Base-by-base conservation (phyloP, 2,113 vertebrate species). In the Clinocottus analis region DNA sequence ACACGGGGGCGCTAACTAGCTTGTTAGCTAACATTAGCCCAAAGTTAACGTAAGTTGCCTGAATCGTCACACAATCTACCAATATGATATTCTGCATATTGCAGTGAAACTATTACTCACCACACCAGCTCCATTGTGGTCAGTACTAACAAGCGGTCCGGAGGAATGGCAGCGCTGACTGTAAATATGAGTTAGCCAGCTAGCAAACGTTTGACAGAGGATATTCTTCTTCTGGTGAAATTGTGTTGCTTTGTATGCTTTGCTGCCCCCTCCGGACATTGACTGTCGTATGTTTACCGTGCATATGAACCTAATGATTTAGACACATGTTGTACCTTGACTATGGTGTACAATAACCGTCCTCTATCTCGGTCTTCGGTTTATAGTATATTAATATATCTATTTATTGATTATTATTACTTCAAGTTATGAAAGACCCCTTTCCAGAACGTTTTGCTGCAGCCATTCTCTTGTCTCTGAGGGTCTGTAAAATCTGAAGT, bases 61-160 rank as follows among this genome's bases (percentile, higher is more conserved):
- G 1, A 47, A 21, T 1, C 47, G 7, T 47, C 51, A 19, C 23
- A 17, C 35, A 73, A 51, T 35, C 1, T 3, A 35, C 9, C 16
- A 2, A 8, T 14, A 7, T 33, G 7, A 13, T 17, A 21, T 9
- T 31, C 0, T 13, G 0, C 12, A 58, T 16, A 74, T 3, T 12
- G 2, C 19, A 21, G 10, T 47, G 0, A 53, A 11, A 31, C 31
- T 19, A 11, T 21, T 3, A 85, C 92, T 66, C 75, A 94, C 94
- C 94, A 94, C 4, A 77, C 72, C 6, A 90, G 47, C 39, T 94
- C 94, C 94, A 94, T 94, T 5, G 2, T 2, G 19, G 33, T 41
- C 41, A 33, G 6, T 1, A 51, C 17, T 23, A 49, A 12, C 3
- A 5, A 10, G 2, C 2, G 0, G 8, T 27, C 31, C 3, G 5